Evolutionary conservation across 2,888 invertebrate species (phyloP).

Genomic region (Ptychoptera contaminata): DNA sequence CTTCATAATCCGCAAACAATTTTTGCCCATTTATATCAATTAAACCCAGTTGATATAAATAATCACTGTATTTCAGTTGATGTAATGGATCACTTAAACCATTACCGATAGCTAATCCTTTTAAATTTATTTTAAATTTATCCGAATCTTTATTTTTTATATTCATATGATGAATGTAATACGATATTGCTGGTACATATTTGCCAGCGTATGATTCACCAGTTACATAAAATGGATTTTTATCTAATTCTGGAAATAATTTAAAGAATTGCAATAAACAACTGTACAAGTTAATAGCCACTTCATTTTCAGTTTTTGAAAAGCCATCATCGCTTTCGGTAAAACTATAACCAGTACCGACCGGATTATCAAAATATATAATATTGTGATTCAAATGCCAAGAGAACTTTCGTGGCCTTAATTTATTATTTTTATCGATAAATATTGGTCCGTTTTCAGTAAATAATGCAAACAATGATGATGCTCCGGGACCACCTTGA

Average conservation of each 20-base stretch:
- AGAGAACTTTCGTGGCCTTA: constrained; percentile 47
- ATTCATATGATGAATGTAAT: constrained; percentile 35
- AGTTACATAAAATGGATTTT: constrained; percentile 67
- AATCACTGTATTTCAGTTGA: constrained; percentile 62
- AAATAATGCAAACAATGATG: constrained; percentile 65
- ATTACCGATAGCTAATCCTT: constrained; percentile 50
- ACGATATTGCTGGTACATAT: constrained; percentile 54
- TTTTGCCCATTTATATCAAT: neutral
- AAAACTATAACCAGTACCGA: constrained; percentile 84
- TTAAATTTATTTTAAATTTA: constrained; percentile 25
- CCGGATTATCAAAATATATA: constrained; percentile 86
- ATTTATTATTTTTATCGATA: constrained; percentile 30
- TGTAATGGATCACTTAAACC: constrained; percentile 64
- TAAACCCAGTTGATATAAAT: constrained; percentile 53
- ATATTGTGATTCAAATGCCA: constrained; percentile 70
- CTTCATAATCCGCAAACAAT: constrained; percentile 35
- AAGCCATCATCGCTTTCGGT: constrained; percentile 62
- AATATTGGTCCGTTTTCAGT: constrained; percentile 68
- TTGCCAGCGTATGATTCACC: constrained; percentile 84
- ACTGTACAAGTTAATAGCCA: constrained; percentile 63
- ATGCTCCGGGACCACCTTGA: constrained; percentile 73
- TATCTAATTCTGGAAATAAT: constrained; percentile 59
- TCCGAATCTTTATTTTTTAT: constrained; percentile 23
- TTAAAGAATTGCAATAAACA: constrained; percentile 69
- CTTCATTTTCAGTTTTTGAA: constrained; percentile 60